A percentile compares a stretch with the other conserved stretches of the same genome.
These are phyloP conservation scores for Heteromyza rotundicornis DNA, from an alignment of 2,888 invertebrate species.

Conservation along the genomic window DNA sequence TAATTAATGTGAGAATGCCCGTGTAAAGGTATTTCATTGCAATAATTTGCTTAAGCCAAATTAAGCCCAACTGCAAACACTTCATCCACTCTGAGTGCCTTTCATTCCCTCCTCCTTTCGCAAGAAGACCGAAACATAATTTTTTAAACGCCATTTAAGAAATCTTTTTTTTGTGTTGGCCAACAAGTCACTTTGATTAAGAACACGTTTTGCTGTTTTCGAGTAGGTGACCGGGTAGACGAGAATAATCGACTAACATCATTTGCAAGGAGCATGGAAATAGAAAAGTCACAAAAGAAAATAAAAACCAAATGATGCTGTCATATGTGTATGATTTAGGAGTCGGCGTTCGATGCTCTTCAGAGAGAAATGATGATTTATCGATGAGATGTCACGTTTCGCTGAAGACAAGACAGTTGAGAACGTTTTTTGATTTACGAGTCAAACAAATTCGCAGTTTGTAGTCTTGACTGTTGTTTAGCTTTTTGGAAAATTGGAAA, in stretches of 20 bases:
- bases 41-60: no score
- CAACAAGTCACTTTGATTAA: not conserved
- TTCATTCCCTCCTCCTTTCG: no score
- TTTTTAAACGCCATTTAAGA: no score
- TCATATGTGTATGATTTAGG: slow-evolving; percentile 6
- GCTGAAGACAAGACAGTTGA: not conserved
- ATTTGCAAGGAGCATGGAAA: not conserved
- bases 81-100: no score
- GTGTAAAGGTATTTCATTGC: no score
- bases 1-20: no score
- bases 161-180: no score
- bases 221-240: slow-evolving; percentile 14
- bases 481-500: no score
- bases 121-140: no score
- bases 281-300: not conserved
- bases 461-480: no score
- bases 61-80: no score
- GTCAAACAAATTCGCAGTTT: no score
- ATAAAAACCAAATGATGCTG: not conserved
- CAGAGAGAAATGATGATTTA: slow-evolving; percentile 5
- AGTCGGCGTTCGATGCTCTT: not conserved
- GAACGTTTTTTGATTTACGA: not conserved
- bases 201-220: slow-evolving; percentile 8
- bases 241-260: not conserved
- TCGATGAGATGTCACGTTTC: slow-evolving; percentile 2